Evolutionary conservation across 2,797 vertebrate species (phyloP), one percentile per base, ranked within the genome.

Genomic region (Ibycter americanus): DNA sequence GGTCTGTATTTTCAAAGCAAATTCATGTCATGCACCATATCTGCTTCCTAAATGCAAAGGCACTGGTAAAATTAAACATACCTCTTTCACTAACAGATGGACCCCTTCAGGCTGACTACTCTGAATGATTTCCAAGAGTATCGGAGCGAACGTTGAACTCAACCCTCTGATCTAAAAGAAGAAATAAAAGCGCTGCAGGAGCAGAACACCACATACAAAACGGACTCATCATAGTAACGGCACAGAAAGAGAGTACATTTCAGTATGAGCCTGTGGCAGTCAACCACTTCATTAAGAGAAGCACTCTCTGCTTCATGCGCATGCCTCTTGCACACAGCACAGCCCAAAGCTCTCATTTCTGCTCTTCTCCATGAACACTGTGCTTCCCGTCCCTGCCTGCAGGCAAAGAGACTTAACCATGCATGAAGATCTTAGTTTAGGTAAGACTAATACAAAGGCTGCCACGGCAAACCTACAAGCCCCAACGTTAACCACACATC

Each of bases 31-130:
- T 0, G 2, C 36, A n/a, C 32, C 52, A 0, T 7, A 42, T 19
- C 40, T 31, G 36, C 40, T 34, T 55, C 42, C 46, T 8, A 17
- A 56, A 59, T 1, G 51, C 58, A n/a, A 61, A 55, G 16, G 42
- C 6, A 12, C 0, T 8, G 32, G 21, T 40, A 36, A 80, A 58
- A 58, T 17, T 8, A 21, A 10, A 87, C 98, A 63, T 94, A 99
- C 99, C 99, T 99, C 98, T 42, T 97, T 98, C 79, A 99, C 89
- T 16, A 97, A 92, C 20, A 99, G 97, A 22, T 98, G 97, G 56
- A 99, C 98, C 67, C 99, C 99, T 93, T 99, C 99, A 2, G 99
- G 99, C 91, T 99, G 99, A 94, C 98, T 99, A 61, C 97, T 99
- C 51, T 99, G 96, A 40, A 99, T 91, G 32, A 99, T 88, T 32